Evolutionary conservation across 2,113 vertebrate species (phyloP).

Genomic region (Sturnira hondurensis): DNA sequence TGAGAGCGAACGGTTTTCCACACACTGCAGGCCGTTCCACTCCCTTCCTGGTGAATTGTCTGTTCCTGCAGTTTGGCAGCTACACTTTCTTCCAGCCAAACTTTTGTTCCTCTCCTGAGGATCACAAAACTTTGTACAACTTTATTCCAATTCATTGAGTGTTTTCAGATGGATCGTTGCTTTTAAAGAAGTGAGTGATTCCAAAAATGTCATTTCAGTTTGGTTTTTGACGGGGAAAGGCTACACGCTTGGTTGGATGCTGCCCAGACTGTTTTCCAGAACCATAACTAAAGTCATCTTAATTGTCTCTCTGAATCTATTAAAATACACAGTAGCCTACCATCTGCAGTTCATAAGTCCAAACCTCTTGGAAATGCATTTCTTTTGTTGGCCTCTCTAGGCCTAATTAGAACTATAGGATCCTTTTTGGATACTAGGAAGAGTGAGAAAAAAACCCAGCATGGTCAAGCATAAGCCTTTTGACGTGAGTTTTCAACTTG

Average conservation of each 20-base stretch:
- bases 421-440: slow-evolving; percentile 62
- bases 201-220: slow-evolving; percentile 67
- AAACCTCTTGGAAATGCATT: slow-evolving; percentile 60
- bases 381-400: slow-evolving; percentile 72
- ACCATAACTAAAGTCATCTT: slow-evolving; percentile 68
- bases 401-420: slow-evolving; percentile 74
- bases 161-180: slow-evolving; percentile 71
- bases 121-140: slow-evolving; percentile 67
- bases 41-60: slow-evolving; percentile 16
- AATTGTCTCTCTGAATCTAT: slow-evolving; percentile 77
- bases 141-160: slow-evolving; percentile 66
- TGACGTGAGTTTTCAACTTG: slow-evolving; percentile 48
- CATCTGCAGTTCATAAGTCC: slow-evolving; percentile 69
- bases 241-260: neutral
- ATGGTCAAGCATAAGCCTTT: neutral
- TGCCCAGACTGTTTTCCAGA: slow-evolving; percentile 60
- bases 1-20: neutral
- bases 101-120: slow-evolving; percentile 71
- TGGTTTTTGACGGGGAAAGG: slow-evolving; percentile 62
- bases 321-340: slow-evolving; percentile 74
- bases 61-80: slow-evolving; percentile 49
- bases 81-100: slow-evolving; percentile 52
- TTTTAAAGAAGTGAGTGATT: slow-evolving; percentile 63
- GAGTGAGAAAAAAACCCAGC: slow-evolving; percentile 50
- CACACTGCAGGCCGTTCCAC: neutral